Conservation (phyloP, 2,113 vertebrate genomes). For the Dromas ardeola region DNA sequence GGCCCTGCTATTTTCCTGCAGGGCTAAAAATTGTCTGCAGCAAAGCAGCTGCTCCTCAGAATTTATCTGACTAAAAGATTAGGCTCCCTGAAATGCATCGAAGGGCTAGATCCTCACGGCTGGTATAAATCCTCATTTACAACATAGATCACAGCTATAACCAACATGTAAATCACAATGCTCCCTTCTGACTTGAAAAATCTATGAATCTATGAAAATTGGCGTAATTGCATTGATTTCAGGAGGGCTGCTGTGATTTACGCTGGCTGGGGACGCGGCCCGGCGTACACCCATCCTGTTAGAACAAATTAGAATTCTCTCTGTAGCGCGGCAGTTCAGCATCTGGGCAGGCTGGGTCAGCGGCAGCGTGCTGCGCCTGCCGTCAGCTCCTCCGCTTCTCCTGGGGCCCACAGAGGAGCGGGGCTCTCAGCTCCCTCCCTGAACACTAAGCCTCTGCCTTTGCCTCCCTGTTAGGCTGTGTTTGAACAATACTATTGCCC, state of each 20-base stretch:
- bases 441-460: background rate
- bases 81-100: background rate
- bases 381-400: background rate
- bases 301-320: conserved; percentile 46
- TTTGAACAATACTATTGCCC: background rate
- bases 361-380: background rate
- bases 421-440: background rate
- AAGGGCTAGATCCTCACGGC: background rate
- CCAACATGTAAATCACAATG: conserved; percentile 54
- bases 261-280: background rate
- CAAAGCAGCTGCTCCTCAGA: background rate
- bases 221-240: conserved; percentile 60
- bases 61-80: conserved; percentile 17
- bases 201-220: conserved; percentile 62
- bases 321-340: background rate
- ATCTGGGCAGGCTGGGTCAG: background rate
- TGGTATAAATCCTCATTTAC: conserved; percentile 50
- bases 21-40: background rate
- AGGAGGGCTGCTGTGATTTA: conserved; percentile 37
- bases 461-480: background rate
- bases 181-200: conserved; percentile 53
- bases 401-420: background rate
- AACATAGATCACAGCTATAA: conserved; percentile 31
- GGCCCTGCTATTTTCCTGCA: background rate
- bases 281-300: background rate